These are phyloP conservation scores for Clytia hemisphaerica DNA, from an alignment of 30 jellyfish, hydroid and myxozoan genomes.

Conservation along the genomic window DNA sequence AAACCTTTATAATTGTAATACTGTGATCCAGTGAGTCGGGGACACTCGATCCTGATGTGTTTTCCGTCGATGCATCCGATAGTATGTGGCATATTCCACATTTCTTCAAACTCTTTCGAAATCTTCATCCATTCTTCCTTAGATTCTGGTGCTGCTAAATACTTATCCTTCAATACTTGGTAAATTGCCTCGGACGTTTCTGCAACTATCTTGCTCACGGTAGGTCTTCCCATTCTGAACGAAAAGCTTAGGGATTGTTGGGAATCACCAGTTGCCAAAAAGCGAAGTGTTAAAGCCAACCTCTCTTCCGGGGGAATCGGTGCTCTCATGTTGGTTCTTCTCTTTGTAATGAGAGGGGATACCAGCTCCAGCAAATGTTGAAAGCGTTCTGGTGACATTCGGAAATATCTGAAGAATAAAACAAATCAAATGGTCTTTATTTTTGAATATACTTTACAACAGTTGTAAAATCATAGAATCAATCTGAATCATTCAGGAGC, in stretches of 20 bases:
- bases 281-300: slow-evolving; percentile 38
- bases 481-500: too few species aligned
- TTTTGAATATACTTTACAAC: too few species aligned
- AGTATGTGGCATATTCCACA: slow-evolving; percentile 43
- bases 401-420: slow-evolving; percentile 17
- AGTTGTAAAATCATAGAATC: too few species aligned
- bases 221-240: slow-evolving; percentile 32
- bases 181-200: slow-evolving; percentile 42
- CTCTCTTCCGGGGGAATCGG: slow-evolving; percentile 32
- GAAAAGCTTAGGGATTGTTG: slow-evolving; percentile 35
- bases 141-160: background rate
- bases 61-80: slow-evolving; percentile 49
- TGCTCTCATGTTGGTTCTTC: slow-evolving; percentile 16
- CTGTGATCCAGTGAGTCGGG: slow-evolving; percentile 30
- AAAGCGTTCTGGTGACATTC: slow-evolving; percentile 18
- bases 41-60: slow-evolving; percentile 53
- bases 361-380: background rate
- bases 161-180: slow-evolving; percentile 1
- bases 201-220: background rate
- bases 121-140: slow-evolving; percentile 25
- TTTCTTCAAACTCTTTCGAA: background rate
- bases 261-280: slow-evolving; percentile 48
- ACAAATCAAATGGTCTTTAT: too few species aligned
- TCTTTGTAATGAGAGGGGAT: background rate
- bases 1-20: slow-evolving; percentile 48